Percentiles rank a stretch among this genome's conserved stretches.
Conservation (phyloP, 2,888 invertebrate genomes). For the Thalpophila matura region DNA sequence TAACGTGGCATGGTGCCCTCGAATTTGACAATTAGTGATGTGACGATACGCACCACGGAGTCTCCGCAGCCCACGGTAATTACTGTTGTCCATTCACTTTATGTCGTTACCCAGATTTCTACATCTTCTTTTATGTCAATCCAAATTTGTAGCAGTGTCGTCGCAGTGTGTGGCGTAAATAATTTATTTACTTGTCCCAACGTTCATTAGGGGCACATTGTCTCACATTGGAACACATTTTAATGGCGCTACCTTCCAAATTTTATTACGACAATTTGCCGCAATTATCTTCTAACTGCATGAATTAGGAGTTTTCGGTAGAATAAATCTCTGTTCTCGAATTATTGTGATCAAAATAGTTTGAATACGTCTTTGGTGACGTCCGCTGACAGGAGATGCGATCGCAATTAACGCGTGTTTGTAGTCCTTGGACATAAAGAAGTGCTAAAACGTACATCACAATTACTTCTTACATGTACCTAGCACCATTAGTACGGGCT, state of each 20-base stretch:
- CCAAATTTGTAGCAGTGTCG: constrained; percentile 79
- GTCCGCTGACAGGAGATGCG: constrained; percentile 42
- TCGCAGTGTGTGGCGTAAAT: constrained; percentile 87
- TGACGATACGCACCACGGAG: constrained; percentile 86
- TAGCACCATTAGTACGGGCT: constrained; percentile 80
- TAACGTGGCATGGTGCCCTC: constrained; percentile 67
- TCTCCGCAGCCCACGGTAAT: constrained; percentile 81
- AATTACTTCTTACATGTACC: constrained; percentile 75
- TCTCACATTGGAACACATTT: constrained; percentile 80
- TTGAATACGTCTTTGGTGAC: constrained; percentile 54
- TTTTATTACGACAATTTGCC: constrained; percentile 81
- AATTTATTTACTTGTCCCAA: constrained; percentile 83
- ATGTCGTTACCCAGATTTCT: constrained; percentile 86
- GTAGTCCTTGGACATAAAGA: constrained; percentile 77
- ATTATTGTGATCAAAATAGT: constrained; percentile 46
- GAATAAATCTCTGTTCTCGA: constrained; percentile 61
- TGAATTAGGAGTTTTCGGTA: constrained; percentile 67
- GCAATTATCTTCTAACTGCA: constrained; percentile 74
- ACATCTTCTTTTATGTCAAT: constrained; percentile 84
- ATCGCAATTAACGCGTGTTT: constrained; percentile 61
- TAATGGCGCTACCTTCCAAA: constrained; percentile 82
- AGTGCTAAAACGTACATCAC: constrained; percentile 84
- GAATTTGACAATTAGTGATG: constrained; percentile 81
- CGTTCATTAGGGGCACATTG: constrained; percentile 86
- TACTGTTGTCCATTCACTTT: constrained; percentile 88